A percentile compares a stretch with the other conserved stretches of the same genome.
Evolutionary conservation across 2,797 vertebrate species (phyloP).

Genomic region (Alfaro cultratus): DNA sequence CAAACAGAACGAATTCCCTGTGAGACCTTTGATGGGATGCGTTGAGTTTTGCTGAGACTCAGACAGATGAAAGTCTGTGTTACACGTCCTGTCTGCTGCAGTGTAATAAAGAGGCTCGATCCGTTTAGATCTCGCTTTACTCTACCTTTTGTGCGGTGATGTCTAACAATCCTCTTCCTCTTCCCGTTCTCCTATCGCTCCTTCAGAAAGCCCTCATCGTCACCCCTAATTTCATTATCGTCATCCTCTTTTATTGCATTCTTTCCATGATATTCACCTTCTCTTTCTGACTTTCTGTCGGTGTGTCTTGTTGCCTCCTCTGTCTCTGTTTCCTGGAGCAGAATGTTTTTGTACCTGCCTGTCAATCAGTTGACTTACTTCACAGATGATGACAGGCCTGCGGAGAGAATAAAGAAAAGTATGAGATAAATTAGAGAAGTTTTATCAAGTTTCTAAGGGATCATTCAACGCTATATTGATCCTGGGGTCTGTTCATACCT

Average conservation of each 20-base stretch:
- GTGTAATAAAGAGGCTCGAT: slow-evolving; percentile 18
- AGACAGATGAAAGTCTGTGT: slow-evolving; percentile 36
- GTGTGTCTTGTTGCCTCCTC: slow-evolving; percentile 31
- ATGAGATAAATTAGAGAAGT: not conserved
- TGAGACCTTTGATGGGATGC: slow-evolving; percentile 40
- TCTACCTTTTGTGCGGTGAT: not conserved
- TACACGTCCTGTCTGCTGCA: slow-evolving; percentile 13
- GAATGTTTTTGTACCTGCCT: slow-evolving; percentile 17
- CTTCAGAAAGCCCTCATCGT: slow-evolving; percentile 28
- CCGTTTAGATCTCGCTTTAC: slow-evolving; percentile 6
- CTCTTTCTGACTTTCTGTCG: slow-evolving; percentile 15
- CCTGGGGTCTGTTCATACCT: not conserved
- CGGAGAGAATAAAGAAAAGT: not conserved
- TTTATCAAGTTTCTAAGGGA: not conserved
- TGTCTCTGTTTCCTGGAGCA: slow-evolving; percentile 2
- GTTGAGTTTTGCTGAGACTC: slow-evolving; percentile 32
- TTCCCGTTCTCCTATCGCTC: not conserved
- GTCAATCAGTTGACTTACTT: slow-evolving; percentile 23
- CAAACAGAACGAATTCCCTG: slow-evolving; percentile 28
- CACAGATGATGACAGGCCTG: slow-evolving; percentile 17
- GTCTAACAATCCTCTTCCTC: slow-evolving; percentile 8
- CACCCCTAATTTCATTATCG: slow-evolving; percentile 21
- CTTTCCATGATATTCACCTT: slow-evolving; percentile 2
- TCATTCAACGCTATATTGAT: not conserved
- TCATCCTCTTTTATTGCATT: slow-evolving; percentile 5